These are phyloP conservation scores for Gastrophryne carolinensis DNA, from an alignment of 2,797 vertebrate species.

Conservation along the genomic window DNA sequence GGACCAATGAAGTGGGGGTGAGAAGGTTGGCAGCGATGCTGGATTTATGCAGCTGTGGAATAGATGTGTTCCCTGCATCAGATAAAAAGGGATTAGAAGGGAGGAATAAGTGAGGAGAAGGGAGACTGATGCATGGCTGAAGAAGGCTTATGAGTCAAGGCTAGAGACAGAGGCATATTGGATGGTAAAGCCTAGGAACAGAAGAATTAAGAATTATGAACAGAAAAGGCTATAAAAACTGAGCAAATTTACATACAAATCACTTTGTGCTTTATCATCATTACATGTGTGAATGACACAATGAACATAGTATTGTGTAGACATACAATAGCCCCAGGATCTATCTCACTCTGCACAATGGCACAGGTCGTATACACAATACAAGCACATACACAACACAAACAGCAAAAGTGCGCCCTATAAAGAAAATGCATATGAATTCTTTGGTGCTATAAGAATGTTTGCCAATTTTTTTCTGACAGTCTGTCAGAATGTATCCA, in stretches of 20 bases:
- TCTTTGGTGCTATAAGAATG: too few species aligned
- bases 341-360: neutral
- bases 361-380: neutral
- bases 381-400: neutral
- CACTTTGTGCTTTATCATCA: constrained; percentile 26
- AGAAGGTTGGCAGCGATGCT: neutral
- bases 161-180: neutral
- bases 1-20: neutral
- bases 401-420: too few species aligned
- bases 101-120: neutral
- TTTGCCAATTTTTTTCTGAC: too few species aligned
- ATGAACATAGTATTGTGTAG: constrained; percentile 1
- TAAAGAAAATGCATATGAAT: too few species aligned
- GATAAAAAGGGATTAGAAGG: constrained; percentile 41
- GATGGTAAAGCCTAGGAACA: neutral
- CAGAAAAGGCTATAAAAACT: neutral
- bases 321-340: neutral
- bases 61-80: constrained; percentile 16
- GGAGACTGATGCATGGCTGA: neutral
- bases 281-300: constrained; percentile 13
- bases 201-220: constrained; percentile 3
- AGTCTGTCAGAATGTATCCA: too few species aligned
- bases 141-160: neutral
- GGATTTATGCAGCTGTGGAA: neutral
- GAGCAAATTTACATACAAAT: constrained; percentile 29